phyloP scores from a whole-genome alignment of 2,113 vertebrate species.

The Notechis scutatus region DNA sequence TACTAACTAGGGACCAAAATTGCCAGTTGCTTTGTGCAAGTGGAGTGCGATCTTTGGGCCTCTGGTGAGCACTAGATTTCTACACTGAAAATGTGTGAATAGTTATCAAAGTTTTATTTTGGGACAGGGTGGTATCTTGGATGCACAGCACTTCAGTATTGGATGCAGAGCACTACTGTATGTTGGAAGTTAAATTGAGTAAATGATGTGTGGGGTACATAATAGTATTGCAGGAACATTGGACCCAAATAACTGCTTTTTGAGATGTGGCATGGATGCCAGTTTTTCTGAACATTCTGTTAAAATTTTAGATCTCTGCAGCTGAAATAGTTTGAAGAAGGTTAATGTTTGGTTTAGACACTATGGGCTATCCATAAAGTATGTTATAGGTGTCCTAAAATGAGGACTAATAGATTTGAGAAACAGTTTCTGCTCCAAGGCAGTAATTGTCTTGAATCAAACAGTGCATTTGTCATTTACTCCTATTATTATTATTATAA shows the following conservation, averaged over 20 bases:
- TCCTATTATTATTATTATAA: too few relatives aligned
- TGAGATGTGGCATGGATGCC: neutral
- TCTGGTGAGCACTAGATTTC: neutral
- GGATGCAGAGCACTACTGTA: neutral
- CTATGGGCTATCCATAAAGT: neutral
- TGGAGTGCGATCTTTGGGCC: neutral
- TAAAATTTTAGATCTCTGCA: neutral
- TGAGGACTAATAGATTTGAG: too few relatives aligned
- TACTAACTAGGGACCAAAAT: neutral
- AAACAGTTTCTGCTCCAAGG: too few relatives aligned
- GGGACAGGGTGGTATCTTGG: neutral
- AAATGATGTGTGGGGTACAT: neutral
- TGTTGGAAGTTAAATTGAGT: neutral
- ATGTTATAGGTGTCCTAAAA: too few relatives aligned
- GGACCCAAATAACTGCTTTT: neutral
- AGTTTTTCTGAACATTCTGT: neutral
- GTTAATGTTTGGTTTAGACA: neutral
- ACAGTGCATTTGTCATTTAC: too few relatives aligned
- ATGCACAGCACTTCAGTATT: neutral
- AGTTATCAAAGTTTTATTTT: too few relatives aligned
- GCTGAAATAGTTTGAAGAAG: neutral
- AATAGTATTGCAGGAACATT: neutral
- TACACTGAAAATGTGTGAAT: neutral
- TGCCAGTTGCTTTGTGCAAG: neutral
- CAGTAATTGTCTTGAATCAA: too few relatives aligned